Evolutionary conservation across 2,113 vertebrate genomes (phyloP).

Genomic region (Apus apus): DNA sequence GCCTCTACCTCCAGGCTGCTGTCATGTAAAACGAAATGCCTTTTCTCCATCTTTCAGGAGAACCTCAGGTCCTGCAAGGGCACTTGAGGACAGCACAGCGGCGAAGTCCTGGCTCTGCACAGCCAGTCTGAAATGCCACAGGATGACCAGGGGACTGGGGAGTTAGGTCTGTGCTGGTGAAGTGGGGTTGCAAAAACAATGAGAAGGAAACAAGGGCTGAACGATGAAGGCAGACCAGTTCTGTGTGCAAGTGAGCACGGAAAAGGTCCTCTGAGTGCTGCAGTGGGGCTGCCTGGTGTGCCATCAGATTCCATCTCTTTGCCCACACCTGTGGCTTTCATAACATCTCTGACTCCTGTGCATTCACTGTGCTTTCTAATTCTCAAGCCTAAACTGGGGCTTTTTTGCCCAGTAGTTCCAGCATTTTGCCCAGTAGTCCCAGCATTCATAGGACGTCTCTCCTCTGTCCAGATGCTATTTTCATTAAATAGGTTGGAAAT

Average conservation of each 20-base stretch:
- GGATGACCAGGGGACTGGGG: rapidly evolving
- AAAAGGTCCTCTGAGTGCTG: not conserved
- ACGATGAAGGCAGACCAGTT: not conserved
- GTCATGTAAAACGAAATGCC: not conserved
- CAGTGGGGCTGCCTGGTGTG: not conserved
- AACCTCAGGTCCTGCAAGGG: not conserved
- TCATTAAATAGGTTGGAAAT: not conserved
- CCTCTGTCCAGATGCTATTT: not conserved
- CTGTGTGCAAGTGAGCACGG: not conserved
- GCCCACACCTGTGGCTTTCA: not conserved
- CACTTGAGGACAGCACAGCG: not conserved
- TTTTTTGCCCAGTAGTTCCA: rapidly evolving
- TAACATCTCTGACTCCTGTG: not conserved
- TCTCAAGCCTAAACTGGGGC: rapidly evolving
- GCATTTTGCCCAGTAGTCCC: rapidly evolving
- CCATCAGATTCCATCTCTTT: not conserved
- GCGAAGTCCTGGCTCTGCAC: not conserved
- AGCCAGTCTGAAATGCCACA: not conserved
- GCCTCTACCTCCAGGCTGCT: not conserved
- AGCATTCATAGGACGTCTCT: not conserved
- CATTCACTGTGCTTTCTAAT: rapidly evolving
- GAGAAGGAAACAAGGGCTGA: not conserved
- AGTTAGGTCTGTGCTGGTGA: not conserved
- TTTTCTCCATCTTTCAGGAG: not conserved
- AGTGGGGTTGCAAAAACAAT: not conserved